Base-by-base conservation (phyloP, 1,140 invertebrate species). In the Sinella curviseta region DNA sequence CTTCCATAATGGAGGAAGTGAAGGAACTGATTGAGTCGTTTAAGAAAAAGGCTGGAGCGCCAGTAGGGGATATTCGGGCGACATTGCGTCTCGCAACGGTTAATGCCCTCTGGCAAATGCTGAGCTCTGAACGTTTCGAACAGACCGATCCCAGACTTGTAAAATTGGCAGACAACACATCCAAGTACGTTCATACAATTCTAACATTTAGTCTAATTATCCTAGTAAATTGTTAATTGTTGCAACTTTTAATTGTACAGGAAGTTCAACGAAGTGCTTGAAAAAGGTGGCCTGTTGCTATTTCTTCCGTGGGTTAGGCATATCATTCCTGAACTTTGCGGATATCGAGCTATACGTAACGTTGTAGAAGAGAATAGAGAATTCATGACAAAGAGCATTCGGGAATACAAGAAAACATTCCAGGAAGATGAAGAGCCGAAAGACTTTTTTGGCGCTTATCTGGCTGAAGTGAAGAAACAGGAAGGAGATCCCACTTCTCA, bases 361-460 rank as follows among this genome's bases (percentile, higher is more conserved):
- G n/a, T 31, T 28, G 20, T 75, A 8, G 28, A 54, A 20, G 67
- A 36, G 26, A 48, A 75, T n/a, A 36, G 28, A 31, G 35, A 2
- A 12, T 20, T 78, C 3, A 48, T 78, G 12, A 24, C 39, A 26
- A 26, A 55, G 24, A 24, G 57, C 1, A 48, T 78, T n/a, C 1
- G 1, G 1, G 36, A 78, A 28, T 70, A 74, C 28, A 30, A 39
- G 26, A 60, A 78, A n/a, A 78, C 65, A 35, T 60, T 73, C 12
- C 1, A 54, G 20, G 65, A 67, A 20, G 77, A 78, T 55, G n/a
- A n/a, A n/a, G 33, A 48, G 48, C 75, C 26, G 1, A 74, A 70
- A 16, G 80, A 81, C 34, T 81, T 81, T 60, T 78, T 74, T n/a
- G 80, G 78, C 33, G 65, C 75, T n/a, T 81, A 75, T 34, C 20